Evolutionary conservation across 2,113 vertebrate species (phyloP), one percentile per base, ranked within the genome.

Genomic region (Apeltes quadracus): DNA sequence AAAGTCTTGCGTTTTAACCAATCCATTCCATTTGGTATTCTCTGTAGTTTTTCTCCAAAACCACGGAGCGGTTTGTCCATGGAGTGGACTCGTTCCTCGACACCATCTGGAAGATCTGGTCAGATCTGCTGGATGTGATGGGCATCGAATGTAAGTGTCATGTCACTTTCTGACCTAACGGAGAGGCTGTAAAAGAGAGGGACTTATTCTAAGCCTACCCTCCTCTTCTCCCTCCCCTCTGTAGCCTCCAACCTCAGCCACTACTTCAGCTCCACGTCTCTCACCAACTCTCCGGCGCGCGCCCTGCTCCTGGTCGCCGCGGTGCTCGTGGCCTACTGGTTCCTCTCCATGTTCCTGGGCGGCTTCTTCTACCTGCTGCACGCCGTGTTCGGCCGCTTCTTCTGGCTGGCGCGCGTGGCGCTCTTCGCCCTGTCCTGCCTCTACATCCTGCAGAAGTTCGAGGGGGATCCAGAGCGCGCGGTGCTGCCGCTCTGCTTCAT

Each of bases 71-170:
- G 51, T 99, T 99, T 75, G 97, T 98, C 65, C 92, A 96, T 89
- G 95, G 96, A 7, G 96, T 98, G 76, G 98, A 99, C 73, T 88
- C 94, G 32, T 95, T 98, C 44, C 81, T 98, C 73, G 96, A 98
- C 74, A 94, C 96, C 0, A 70, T 98, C 69, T 98, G 97, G 96
- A 98, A 96, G 83, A 92, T 98, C 65, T 98, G 97, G 96, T 94
- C 93, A 0, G 97, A 99, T 81, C 86, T 99, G 53, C 90, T 99
- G 86, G 96, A 98, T 79, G 95, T 97, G 46, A 94, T 98, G 85
- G 98, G 98, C 76, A 96, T 99, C 51, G 97, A 98, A 64, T 95
- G 98, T 99, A 87, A 95, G 93, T n/a, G n/a, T n/a, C n/a, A n/a
- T n/a, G n/a, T n/a, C n/a, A n/a, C n/a, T n/a, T n/a, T n/a, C n/a